These are phyloP conservation scores for Saccostrea glomerata DNA, from an alignment of 1,140 invertebrate species.

Conservation along the genomic window DNA sequence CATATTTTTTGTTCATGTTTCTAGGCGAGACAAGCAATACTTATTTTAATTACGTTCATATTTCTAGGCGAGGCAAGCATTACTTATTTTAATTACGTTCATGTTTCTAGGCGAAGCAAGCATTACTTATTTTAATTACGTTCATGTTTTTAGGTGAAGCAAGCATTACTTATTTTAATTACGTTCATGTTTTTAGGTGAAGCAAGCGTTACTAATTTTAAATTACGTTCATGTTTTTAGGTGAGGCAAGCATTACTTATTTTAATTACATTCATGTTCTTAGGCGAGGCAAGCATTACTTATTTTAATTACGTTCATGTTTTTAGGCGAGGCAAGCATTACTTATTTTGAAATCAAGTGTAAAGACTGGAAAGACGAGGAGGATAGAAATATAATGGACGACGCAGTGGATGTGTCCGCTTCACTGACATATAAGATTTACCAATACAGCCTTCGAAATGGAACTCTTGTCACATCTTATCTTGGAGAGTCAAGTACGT, in stretches of 20 bases:
- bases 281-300: neutral
- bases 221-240: too few relatives aligned
- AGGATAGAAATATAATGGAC: neutral
- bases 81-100: neutral
- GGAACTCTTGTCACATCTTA: neutral
- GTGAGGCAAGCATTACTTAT: too few relatives aligned
- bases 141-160: too few relatives aligned
- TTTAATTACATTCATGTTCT: too few relatives aligned
- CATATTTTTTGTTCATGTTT: neutral
- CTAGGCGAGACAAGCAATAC: neutral
- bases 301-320: neutral
- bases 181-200: too few relatives aligned
- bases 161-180: too few relatives aligned
- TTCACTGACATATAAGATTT: conserved; percentile 41
- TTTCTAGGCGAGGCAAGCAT: conserved; percentile 4
- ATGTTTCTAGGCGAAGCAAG: neutral
- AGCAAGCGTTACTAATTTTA: too few relatives aligned
- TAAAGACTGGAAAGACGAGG: conserved; percentile 43
- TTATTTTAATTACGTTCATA: neutral
- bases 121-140: too few relatives aligned
- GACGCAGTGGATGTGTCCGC: neutral
- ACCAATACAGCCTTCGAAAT: conserved; percentile 34
- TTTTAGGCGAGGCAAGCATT: neutral
- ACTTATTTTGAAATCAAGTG: conserved; percentile 45
- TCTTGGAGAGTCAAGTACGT: neutral